Evolutionary conservation across 2,888 invertebrate species (phyloP).

Genomic region (Mesorhabditis spiculigera): DNA sequence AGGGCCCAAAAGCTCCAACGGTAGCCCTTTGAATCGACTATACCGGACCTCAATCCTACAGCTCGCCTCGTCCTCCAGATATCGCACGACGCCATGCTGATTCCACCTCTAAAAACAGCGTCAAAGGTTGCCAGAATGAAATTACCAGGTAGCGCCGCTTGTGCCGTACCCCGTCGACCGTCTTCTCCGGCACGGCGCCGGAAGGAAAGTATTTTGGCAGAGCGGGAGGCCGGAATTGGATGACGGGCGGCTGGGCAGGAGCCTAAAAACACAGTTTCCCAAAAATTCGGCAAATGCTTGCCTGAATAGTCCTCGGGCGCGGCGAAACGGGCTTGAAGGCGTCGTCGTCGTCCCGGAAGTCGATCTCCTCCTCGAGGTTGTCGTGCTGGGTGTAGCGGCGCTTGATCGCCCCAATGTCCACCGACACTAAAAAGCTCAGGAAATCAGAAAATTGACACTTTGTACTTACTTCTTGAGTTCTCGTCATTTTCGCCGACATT

Average conservation of each 20-base stretch:
- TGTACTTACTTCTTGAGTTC: not conserved
- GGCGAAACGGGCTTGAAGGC: slow-evolving; percentile 1
- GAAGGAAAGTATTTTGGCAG: slow-evolving; percentile 83
- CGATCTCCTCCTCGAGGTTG: slow-evolving; percentile 84
- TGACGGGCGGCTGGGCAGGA: not conserved
- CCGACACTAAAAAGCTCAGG: slow-evolving; percentile 27
- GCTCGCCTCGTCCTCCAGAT: slow-evolving; percentile 74
- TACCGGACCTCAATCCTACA: slow-evolving; percentile 74
- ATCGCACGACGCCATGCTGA: slow-evolving; percentile 81
- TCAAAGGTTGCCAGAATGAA: slow-evolving; percentile 3
- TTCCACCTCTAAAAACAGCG: slow-evolving; percentile 74
- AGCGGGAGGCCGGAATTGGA: slow-evolving; percentile 16
- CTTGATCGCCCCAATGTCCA: slow-evolving; percentile 38
- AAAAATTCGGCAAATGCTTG: no score
- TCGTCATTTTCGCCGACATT: not conserved
- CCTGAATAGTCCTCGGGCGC: not conserved
- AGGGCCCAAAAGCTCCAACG: no score
- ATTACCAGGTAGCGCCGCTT: slow-evolving; percentile 70
- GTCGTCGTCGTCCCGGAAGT: slow-evolving; percentile 65
- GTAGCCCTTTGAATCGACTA: no score
- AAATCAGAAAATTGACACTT: not conserved
- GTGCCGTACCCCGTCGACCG: slow-evolving; percentile 68
- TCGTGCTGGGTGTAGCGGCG: slow-evolving; percentile 66
- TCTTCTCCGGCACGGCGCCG: slow-evolving; percentile 78
- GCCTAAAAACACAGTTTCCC: no score